Evolutionary conservation across 2,888 invertebrate species (phyloP).

Genomic region (Stenolophus ochropezus): DNA sequence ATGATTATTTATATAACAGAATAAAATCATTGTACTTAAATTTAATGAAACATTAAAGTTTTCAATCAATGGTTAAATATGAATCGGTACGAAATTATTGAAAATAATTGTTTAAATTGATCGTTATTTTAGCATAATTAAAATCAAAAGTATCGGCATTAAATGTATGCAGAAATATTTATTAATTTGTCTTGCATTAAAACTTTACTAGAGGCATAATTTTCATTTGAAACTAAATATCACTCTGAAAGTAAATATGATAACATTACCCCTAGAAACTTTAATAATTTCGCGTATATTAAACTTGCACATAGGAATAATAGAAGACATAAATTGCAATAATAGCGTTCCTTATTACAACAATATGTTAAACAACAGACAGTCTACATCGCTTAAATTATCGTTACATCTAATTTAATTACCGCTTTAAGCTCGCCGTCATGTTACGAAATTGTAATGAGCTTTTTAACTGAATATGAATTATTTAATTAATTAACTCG

Average conservation of each 20-base stretch:
- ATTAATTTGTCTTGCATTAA: neutral
- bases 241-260: neutral
- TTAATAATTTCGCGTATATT: constrained; percentile 24
- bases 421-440: neutral
- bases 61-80: too few species aligned
- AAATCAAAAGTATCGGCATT: too few species aligned
- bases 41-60: too few species aligned
- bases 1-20: too few species aligned
- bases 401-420: constrained; percentile 27
- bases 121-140: too few species aligned
- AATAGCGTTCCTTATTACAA: constrained; percentile 25
- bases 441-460: constrained; percentile 1
- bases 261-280: constrained; percentile 1
- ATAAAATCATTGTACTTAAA: too few species aligned
- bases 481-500: constrained; percentile 15
- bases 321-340: constrained; percentile 35
- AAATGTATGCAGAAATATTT: constrained; percentile 11
- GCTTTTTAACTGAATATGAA: neutral
- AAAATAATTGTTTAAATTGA: too few species aligned
- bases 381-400: constrained; percentile 15
- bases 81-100: too few species aligned
- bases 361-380: constrained; percentile 32
- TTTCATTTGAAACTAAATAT: constrained; percentile 4
- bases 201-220: neutral
- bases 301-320: constrained; percentile 21